Base-by-base conservation (phyloP, 2,888 invertebrate genomes). In the Napeogenes sylphis region DNA sequence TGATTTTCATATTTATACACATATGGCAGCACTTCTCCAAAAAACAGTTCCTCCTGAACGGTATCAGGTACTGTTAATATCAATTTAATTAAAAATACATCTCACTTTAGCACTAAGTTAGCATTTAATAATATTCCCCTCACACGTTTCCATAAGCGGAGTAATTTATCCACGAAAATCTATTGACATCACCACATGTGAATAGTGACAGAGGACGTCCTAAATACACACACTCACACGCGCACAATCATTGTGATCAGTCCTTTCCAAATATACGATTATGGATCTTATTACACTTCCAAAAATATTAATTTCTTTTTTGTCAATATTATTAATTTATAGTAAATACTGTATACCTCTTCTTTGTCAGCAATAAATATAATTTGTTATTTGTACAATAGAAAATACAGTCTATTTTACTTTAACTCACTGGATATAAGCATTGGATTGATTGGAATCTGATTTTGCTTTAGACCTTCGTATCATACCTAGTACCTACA, bases 391-490 rank as follows among this genome's bases (percentile, higher is more conserved):
- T 4, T 51, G 4, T 30, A 2, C 10, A 4, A 8, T 4, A 10
- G 10, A 30, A 12, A 51, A 51, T 30, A 51, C 21, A 3, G 51
- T 30, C 30, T 30, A 51, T 10, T 51, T 51, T 61, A 30, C 55
- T 62, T 47, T 59, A 68, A 69, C 66, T 63, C 65, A 68, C n/a
- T n/a, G n/a, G n/a, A n/a, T n/a, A n/a, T n/a, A n/a, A n/a, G 73
- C 65, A 71, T 63, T 64, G 73, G 75, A 76, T 75, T 77, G 75
- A 76, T 77, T 75, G 73, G 71, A 72, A 72, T 73, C 71, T 74
- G 75, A 78, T 76, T 76, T 77, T 72, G 70, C 71, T 72, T 74
- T 72, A 73, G 74, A 76, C 75, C 76, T 75, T 76, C 72, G 74
- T 73, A 74, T 74, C 71, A 69, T 69, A 70, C 72, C 76, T 70